A percentile compares a stretch with the other conserved stretches of the same genome.
Conservation (phyloP, 2,888 invertebrate genomes). For the Dexiosoma caninum region DNA sequence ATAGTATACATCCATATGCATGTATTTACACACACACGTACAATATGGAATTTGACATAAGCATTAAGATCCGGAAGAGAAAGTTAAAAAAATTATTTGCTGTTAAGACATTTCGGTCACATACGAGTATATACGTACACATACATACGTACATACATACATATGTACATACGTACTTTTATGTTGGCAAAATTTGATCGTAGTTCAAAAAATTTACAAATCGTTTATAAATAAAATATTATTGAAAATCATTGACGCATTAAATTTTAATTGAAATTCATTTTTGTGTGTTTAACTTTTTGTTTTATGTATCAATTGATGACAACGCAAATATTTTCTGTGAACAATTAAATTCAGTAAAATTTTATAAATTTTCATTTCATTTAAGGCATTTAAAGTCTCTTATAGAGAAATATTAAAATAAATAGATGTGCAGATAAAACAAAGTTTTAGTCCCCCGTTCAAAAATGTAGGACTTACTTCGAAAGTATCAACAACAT, state of each 20-base stretch:
- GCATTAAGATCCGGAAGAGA: no score
- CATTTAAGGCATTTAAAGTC: no score
- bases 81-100: no score
- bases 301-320: slow-evolving; percentile 11
- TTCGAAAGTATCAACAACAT: no score
- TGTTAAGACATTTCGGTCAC: no score
- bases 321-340: slow-evolving; percentile 3
- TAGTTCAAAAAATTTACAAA: neutral
- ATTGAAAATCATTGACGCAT: slow-evolving; percentile 59
- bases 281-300: neutral
- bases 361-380: neutral
- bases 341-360: neutral
- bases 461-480: no score
- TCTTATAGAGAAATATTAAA: no score
- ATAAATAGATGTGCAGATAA: no score
- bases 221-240: neutral
- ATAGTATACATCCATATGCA: no score
- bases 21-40: no score
- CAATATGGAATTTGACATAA: no score
- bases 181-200: neutral
- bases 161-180: neutral
- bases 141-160: neutral
- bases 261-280: slow-evolving; percentile 60
- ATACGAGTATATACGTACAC: neutral
- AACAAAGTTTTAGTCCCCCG: no score